phyloP scores from a whole-genome alignment of 2,888 invertebrate genomes.

The Acanthosepion pharaonis region DNA sequence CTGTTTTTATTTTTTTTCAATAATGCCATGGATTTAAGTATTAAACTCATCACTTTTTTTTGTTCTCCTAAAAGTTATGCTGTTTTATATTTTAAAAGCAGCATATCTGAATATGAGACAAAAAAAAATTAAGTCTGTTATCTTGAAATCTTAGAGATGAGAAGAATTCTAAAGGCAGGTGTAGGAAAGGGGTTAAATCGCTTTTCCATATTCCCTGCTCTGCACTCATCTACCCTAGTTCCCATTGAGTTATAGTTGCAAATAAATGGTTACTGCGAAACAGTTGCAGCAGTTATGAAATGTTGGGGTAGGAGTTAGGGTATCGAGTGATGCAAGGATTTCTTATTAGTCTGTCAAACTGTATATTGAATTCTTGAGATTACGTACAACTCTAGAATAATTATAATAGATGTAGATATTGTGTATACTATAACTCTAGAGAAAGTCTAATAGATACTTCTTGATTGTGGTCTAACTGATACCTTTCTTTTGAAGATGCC shows the following conservation, averaged over 20 bases:
- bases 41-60: too few relatives aligned
- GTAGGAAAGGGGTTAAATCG: not conserved
- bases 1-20: too few relatives aligned
- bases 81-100: too few relatives aligned
- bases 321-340: not conserved
- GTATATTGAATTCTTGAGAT: not conserved
- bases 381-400: not conserved
- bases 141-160: too few relatives aligned
- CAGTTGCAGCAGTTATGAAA: not conserved
- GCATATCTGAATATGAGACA: too few relatives aligned
- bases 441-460: not conserved
- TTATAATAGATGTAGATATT: not conserved
- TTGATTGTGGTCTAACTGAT: not conserved
- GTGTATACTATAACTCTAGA: not conserved
- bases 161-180: not conserved
- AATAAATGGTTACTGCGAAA: not conserved
- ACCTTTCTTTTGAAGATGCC: not conserved
- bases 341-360: not conserved
- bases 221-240: not conserved
- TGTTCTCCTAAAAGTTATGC: too few relatives aligned
- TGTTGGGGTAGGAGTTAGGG: not conserved
- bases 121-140: too few relatives aligned
- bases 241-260: not conserved
- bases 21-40: too few relatives aligned
- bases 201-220: not conserved